Percentiles rank a stretch among this genome's conserved stretches.
Evolutionary conservation across 1,140 invertebrate genomes (phyloP).

Genomic region (Dryas iulia): DNA sequence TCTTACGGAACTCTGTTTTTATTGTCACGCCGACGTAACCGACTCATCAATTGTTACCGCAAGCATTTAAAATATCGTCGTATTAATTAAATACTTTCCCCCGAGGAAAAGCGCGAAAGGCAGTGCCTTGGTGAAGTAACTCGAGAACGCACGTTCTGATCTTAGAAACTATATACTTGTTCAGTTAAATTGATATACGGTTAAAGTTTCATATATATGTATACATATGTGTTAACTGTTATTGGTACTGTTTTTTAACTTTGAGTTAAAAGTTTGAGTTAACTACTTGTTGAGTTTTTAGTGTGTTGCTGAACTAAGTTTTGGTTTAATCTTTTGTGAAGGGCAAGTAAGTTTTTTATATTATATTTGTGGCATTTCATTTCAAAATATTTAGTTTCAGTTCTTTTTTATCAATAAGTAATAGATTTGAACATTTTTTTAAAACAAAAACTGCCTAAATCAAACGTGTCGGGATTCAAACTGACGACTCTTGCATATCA

Average conservation of each 20-base stretch:
- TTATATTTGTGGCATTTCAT: neutral
- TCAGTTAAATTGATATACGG: constrained; percentile 9
- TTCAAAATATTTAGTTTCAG: too few species aligned
- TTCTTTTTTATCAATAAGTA: too few species aligned
- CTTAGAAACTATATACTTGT: constrained; percentile 4
- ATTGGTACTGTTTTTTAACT: constrained; percentile 8
- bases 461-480: too few species aligned
- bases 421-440: too few species aligned
- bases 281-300: neutral
- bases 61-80: constrained; percentile 47
- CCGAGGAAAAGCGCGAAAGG: constrained; percentile 70
- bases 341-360: neutral
- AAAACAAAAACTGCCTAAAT: too few species aligned
- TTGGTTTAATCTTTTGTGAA: neutral
- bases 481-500: too few species aligned
- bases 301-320: neutral
- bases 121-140: constrained; percentile 45
- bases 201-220: too few species aligned
- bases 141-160: constrained; percentile 35
- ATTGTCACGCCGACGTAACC: neutral
- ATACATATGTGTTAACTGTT: too few species aligned
- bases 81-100: constrained; percentile 71
- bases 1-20: neutral
- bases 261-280: neutral
- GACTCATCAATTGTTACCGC: constrained; percentile 27